phyloP scores from a whole-genome alignment of 1,140 invertebrate genomes.

The Phenacoccus solenopsis region DNA sequence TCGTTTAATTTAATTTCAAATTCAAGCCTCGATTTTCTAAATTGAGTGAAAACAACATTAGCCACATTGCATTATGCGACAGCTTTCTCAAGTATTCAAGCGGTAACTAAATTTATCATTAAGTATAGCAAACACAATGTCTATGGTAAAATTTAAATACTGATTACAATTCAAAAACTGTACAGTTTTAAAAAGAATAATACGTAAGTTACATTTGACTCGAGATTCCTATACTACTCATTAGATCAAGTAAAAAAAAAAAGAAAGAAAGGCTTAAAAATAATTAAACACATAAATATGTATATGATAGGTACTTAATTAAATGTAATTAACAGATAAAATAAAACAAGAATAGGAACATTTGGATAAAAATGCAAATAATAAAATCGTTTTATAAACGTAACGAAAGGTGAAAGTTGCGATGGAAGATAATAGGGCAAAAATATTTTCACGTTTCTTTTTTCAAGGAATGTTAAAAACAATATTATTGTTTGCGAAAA shows the following conservation, averaged over 20 bases:
- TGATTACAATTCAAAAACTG: neutral
- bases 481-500: too few species aligned
- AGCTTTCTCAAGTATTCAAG: too few species aligned
- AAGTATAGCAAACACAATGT: neutral
- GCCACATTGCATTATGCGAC: too few species aligned
- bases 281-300: neutral
- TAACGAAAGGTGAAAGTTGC: conserved; percentile 1
- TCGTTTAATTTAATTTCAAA: too few species aligned
- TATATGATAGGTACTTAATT: neutral
- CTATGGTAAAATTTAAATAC: neutral
- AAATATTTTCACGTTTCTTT: neutral
- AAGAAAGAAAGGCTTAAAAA: neutral
- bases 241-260: neutral
- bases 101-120: neutral
- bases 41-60: too few species aligned
- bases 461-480: neutral
- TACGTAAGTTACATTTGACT: neutral
- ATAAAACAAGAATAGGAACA: conserved; percentile 15
- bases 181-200: neutral
- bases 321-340: neutral
- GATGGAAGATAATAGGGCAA: neutral
- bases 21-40: too few species aligned
- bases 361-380: conserved; percentile 7
- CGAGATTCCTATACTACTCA: neutral
- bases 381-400: conserved; percentile 8